Evolutionary conservation across 2,888 invertebrate species (phyloP).

Genomic region (Agrotis clavis): DNA sequence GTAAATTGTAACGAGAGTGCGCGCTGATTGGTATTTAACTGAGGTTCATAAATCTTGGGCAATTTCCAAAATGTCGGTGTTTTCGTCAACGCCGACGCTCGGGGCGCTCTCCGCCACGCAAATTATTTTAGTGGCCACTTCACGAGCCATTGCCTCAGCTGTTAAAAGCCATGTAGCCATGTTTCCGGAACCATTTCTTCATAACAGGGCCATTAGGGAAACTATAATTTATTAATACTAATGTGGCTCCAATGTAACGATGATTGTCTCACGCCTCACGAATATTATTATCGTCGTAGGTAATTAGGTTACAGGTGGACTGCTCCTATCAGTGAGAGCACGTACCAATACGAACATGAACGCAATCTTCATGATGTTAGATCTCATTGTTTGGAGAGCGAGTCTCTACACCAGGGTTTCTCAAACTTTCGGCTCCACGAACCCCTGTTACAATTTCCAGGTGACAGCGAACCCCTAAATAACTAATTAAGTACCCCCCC

Average conservation of each 20-base stretch:
- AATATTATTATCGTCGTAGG: not conserved
- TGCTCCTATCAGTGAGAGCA: not conserved
- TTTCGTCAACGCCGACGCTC: constrained; percentile 14
- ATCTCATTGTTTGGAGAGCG: constrained; percentile 9
- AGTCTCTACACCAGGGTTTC: no score
- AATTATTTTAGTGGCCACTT: constrained; percentile 33
- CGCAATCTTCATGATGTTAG: constrained; percentile 10
- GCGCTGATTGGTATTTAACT: constrained; percentile 27
- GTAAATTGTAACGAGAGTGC: constrained; percentile 16
- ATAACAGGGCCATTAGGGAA: constrained; percentile 4
- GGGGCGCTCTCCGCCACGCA: not conserved
- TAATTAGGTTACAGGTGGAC: not conserved
- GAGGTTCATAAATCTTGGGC: constrained; percentile 43
- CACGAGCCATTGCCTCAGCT: constrained; percentile 8
- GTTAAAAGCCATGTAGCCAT: constrained; percentile 22
- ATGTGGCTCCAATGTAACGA: not conserved
- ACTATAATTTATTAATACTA: constrained; percentile 9
- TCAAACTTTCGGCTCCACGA: no score
- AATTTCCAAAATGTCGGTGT: constrained; percentile 32
- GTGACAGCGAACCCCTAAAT: no score
- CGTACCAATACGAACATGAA: constrained; percentile 4
- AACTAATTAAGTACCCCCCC: no score
- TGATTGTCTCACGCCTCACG: not conserved
- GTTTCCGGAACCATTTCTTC: constrained; percentile 18
- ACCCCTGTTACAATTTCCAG: no score